phyloP scores from a whole-genome alignment of 2,113 vertebrate genomes.

The Calypte anna region DNA sequence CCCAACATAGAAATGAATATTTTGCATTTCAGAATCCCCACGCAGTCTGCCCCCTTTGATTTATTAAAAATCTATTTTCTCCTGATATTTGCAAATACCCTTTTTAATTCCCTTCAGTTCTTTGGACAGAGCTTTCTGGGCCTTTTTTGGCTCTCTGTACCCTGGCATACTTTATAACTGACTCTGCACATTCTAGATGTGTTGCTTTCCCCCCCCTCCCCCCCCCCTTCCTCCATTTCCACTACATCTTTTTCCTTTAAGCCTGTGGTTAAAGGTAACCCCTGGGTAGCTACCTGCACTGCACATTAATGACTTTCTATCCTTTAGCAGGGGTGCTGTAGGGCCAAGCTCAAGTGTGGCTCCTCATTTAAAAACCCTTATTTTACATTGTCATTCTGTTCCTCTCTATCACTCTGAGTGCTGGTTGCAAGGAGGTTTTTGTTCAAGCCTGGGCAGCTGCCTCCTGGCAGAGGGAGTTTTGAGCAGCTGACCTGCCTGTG shows the following conservation, averaged over 20 bases:
- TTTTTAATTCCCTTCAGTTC: not conserved
- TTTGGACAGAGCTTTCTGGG: not conserved
- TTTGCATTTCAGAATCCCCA: not conserved
- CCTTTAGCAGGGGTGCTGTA: not conserved
- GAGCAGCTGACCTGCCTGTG: conserved; percentile 32
- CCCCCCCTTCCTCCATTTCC: not conserved
- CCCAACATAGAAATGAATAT: not conserved
- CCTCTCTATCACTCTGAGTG: not conserved
- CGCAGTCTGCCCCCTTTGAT: not conserved
- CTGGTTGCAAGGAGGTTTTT: conserved; percentile 54
- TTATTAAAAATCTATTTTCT: not conserved
- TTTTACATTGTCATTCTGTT: conserved; percentile 57
- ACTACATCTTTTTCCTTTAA: not conserved
- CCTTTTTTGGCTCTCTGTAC: not conserved
- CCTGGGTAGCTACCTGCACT: conserved; percentile 7
- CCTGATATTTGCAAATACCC: not conserved
- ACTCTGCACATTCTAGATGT: not conserved
- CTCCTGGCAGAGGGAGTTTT: conserved; percentile 36
- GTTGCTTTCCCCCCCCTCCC: not conserved
- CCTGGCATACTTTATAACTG: not conserved
- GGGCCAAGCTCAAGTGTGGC: not conserved
- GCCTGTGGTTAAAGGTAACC: not conserved
- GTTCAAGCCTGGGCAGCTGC: conserved; percentile 48
- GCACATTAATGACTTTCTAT: conserved; percentile 38
- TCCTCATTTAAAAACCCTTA: conserved; percentile 47